These are phyloP conservation scores for Apodemus sylvaticus DNA, from an alignment of 2,113 vertebrate genomes.

Conservation along the genomic window DNA sequence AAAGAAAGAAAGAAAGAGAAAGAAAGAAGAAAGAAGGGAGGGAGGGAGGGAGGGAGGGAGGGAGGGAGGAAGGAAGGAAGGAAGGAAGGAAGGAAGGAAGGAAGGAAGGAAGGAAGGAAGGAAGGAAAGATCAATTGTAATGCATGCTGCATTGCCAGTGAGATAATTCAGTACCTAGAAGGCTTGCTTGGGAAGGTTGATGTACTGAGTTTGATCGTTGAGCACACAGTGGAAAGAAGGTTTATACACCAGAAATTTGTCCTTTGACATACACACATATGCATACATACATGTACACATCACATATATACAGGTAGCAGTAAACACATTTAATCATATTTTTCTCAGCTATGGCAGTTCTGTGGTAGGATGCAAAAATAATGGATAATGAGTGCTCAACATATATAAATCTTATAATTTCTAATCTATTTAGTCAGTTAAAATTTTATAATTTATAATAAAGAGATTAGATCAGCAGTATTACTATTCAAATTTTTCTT, in stretches of 20 bases:
- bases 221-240: neutral
- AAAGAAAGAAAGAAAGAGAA: too few species aligned
- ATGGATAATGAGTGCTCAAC: neutral
- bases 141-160: too few species aligned
- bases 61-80: too few species aligned
- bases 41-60: too few species aligned
- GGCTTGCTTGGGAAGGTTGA: neutral
- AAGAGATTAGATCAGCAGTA: neutral
- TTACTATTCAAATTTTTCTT: neutral
- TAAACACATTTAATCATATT: neutral
- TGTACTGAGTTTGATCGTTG: neutral
- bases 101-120: too few species aligned
- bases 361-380: neutral
- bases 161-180: neutral
- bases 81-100: too few species aligned
- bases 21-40: too few species aligned
- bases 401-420: neutral
- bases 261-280: neutral
- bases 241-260: neutral
- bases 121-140: too few species aligned
- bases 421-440: neutral
- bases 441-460: neutral
- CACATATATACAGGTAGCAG: neutral
- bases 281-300: neutral
- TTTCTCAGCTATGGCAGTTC: neutral